Percentiles rank a stretch among this genome's conserved stretches.
These are phyloP conservation scores for Myxocyprinus asiaticus DNA, from an alignment of 2,113 vertebrate genomes.

Conservation along the genomic window DNA sequence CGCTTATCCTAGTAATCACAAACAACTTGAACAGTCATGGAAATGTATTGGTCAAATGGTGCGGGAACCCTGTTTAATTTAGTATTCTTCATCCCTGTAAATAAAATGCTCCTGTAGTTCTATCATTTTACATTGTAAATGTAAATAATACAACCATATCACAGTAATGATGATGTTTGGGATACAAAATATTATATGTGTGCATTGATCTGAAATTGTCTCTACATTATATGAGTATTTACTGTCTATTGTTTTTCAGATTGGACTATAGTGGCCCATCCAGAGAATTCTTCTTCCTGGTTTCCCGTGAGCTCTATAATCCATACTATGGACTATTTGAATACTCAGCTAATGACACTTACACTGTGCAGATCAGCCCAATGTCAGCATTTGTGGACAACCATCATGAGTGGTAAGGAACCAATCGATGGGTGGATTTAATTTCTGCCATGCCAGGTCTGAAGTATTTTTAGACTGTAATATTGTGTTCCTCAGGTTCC, in stretches of 20 bases:
- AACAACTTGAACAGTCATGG: too few relatives aligned
- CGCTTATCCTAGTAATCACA: too few relatives aligned
- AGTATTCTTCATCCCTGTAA: not conserved
- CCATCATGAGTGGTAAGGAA: slow-evolving; percentile 89
- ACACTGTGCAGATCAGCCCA: slow-evolving; percentile 98
- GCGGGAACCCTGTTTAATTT: too few relatives aligned
- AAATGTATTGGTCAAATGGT: too few relatives aligned
- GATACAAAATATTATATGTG: not conserved
- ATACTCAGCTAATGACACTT: slow-evolving; percentile 98
- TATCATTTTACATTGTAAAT: not conserved
- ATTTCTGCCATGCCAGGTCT: too few relatives aligned
- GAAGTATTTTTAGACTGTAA: not conserved
- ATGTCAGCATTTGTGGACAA: slow-evolving; percentile 99
- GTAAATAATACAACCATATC: not conserved
- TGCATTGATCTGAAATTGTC: not conserved
- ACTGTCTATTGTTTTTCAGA: slow-evolving; percentile 67
- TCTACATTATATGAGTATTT: not conserved
- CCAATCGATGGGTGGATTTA: not conserved
- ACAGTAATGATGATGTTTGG: not conserved
- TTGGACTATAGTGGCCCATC: slow-evolving; percentile 98
- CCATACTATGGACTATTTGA: slow-evolving; percentile 98
- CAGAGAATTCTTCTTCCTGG: slow-evolving; percentile 97
- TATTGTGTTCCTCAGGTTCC: slow-evolving; percentile 80
- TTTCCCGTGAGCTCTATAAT: slow-evolving; percentile 98
- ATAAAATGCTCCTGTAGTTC: not conserved